phyloP scores from a whole-genome alignment of 2,888 invertebrate genomes.

The Morpho helenor region DNA sequence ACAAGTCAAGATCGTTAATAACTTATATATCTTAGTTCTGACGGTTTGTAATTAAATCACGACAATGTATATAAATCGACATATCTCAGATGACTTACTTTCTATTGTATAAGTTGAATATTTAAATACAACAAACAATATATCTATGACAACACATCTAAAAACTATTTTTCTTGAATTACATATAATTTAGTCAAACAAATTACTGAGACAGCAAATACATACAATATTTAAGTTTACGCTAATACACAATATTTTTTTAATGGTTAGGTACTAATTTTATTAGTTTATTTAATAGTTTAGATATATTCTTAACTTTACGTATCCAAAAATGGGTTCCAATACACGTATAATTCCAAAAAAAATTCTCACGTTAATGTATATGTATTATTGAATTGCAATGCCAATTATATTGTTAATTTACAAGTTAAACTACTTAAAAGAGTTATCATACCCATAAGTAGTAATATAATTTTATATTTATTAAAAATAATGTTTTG shows the following conservation, averaged over 20 bases:
- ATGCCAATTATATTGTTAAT: too few relatives aligned
- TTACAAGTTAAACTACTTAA: background rate
- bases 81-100: too few relatives aligned
- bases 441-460: too few relatives aligned
- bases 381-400: background rate
- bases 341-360: background rate
- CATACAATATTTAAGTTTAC: conserved; percentile 11
- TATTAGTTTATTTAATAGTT: background rate
- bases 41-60: too few relatives aligned
- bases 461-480: too few relatives aligned
- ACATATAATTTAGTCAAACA: conserved; percentile 14
- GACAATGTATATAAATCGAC: too few relatives aligned
- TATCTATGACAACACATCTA: conserved; percentile 17
- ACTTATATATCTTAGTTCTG: too few relatives aligned
- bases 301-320: background rate
- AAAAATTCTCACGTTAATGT: background rate
- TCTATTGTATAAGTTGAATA: too few relatives aligned
- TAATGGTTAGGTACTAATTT: background rate
- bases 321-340: conserved; percentile 6
- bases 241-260: conserved; percentile 4
- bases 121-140: conserved; percentile 18
- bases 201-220: conserved; percentile 11
- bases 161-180: conserved; percentile 8
- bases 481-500: too few relatives aligned
- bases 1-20: too few relatives aligned